Evolutionary conservation across 2,797 vertebrate species (phyloP).

Genomic region (Acipenser transmontanus): DNA sequence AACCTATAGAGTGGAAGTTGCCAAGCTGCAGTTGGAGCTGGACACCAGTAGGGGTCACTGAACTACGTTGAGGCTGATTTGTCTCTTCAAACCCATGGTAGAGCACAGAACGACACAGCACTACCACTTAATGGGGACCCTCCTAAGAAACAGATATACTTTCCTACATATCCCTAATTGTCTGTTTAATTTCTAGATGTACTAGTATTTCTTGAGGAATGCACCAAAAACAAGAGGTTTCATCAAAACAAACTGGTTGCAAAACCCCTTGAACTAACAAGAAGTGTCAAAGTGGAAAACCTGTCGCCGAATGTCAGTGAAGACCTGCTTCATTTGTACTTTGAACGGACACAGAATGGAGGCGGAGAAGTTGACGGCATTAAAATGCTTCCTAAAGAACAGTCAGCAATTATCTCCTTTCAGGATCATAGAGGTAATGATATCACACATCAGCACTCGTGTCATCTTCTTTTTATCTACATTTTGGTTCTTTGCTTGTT

Average conservation of each 20-base stretch:
- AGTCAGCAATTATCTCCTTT: slow-evolving; percentile 51
- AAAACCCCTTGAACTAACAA: slow-evolving; percentile 43
- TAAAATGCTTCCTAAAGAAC: slow-evolving; percentile 25
- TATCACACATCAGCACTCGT: too few species aligned
- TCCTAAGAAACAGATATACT: too few species aligned
- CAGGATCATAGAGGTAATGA: slow-evolving; percentile 42
- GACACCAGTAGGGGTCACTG: too few species aligned
- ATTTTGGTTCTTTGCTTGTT: too few species aligned
- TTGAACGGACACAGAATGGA: slow-evolving; percentile 31
- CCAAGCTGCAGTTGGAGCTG: too few species aligned
- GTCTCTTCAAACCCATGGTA: too few species aligned
- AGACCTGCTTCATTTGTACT: slow-evolving; percentile 45
- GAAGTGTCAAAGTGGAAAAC: slow-evolving; percentile 42
- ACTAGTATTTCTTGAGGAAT: slow-evolving; percentile 37
- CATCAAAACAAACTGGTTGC: slow-evolving; percentile 34
- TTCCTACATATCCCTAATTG: too few species aligned
- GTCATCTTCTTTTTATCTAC: too few species aligned
- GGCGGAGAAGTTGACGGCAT: slow-evolving; percentile 36
- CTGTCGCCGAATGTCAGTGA: slow-evolving; percentile 9
- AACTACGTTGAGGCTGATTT: too few species aligned
- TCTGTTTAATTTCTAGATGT: slow-evolving; percentile 35
- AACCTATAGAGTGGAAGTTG: too few species aligned
- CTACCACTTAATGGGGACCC: too few species aligned
- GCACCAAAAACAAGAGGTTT: slow-evolving; percentile 40
- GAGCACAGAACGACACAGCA: too few species aligned